Evolutionary conservation across 2,888 invertebrate genomes (phyloP), one percentile per base, ranked within the genome.

Genomic region (Drosophila bunnanda): DNA sequence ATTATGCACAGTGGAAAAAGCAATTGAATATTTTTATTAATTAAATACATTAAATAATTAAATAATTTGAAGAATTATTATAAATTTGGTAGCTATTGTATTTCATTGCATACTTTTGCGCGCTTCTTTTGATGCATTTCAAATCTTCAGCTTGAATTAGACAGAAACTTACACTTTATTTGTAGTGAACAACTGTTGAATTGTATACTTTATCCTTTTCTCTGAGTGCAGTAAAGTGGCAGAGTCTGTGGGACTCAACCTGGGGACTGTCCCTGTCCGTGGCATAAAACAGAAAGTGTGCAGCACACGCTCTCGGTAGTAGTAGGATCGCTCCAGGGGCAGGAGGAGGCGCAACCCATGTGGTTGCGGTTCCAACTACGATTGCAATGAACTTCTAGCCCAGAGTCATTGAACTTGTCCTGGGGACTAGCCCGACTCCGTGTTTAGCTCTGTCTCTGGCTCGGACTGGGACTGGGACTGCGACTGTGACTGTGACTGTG

Each of bases 361-460:
- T 62, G 48, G 77, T 64, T 72, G 73, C 57, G 65, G 79, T 70
- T 43, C 69, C 61, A 80, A 80, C 88, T 83, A 73, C 83, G 75
- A 82, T 88, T 84, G 88, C 88, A 89, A 76, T 89, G 89, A 89
- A 86, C 85, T 89, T 89, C 88, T 89, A 84, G 79, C 66, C 76
- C 79, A 74, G 67, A 89, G 87, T 89, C 87, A 87, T 79, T 87
- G 87, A 87, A 87, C 87, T 82, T 81, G 86, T 87, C 89, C 89
- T 87, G 74, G 50, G 64, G 86, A 55, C 86, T 74, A 55, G 71
- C 67, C 65, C 28, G 50, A 39, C 39, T 55, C 59, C 22, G 22
- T 25, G 25, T 34, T 32, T 32, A 32, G 28, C 61, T 61, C 34
- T 54, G 46, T n/a, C 71, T 60, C 56, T 80, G 67, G 28, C 60